Evolutionary conservation across 2,113 vertebrate genomes (phyloP), one percentile per base, ranked within the genome.

Genomic region (Psophia crepitans): DNA sequence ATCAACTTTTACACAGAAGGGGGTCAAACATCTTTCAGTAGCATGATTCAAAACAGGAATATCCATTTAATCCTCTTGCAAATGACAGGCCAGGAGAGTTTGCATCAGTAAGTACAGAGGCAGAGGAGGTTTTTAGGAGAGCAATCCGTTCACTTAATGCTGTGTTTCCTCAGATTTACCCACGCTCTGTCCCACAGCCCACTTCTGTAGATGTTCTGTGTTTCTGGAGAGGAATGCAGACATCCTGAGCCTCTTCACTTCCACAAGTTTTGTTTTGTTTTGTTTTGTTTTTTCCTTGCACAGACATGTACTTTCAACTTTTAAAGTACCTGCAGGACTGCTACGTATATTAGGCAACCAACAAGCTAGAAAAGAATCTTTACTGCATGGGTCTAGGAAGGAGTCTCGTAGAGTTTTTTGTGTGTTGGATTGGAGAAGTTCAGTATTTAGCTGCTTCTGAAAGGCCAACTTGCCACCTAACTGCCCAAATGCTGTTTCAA

Each of bases 11-110:
- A 83, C 46, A 41, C 73, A 90, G 85, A 90, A 95, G 46, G 85
- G 93, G 86, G 90, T 92, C 90, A 96, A 83, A 87, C n/a, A 73
- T 87, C 87, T 94, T 96, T 89, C 91, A 84, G 91, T 91, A 94
- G 75, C 58, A 1, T 84, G 88, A 92, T 81, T 95, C 71, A 84
- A 86, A 93, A 70, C 64, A 92, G 84, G 80, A 92, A 84, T 89
- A 89, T 79, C 76, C 33, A 48, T 84, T 92, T 93, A 92, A 93
- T 94, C 87, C 83, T 90, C 41, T n/a, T 81, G 85, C 76, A 94
- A 89, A 75, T 90, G 92, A 75, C 60, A 89, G 60, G 30, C 68
- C 26, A 5, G 35, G 39, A 78, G 56, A 94, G 44, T 88, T 91
- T 83, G 33, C 39, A 43, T 51, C 65, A 28, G 17, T 54, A 75